Base-by-base conservation (phyloP, 2,888 invertebrate genomes). In the Margaritifera margaritifera region DNA sequence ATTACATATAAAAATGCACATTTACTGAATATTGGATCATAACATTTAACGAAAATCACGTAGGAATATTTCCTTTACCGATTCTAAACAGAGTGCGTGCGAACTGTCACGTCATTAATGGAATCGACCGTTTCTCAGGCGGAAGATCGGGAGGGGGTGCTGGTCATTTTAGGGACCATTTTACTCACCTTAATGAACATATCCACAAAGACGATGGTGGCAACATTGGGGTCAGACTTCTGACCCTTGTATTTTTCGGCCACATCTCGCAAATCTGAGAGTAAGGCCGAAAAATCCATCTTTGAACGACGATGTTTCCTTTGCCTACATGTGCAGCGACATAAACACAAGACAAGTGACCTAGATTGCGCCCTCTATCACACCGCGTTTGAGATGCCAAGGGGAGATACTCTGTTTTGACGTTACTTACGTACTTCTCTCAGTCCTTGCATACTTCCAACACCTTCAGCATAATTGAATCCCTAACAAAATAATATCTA, bases 261-360 rank as follows among this genome's bases (percentile, higher is more conserved):
- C 56, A 81, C 81, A 72, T 74, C 78, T 75, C 80, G 78, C 76
- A 84, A 78, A 69, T 84, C 82, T 71, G 80, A 73, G 56, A 82
- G 72, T 62, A 84, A 73, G 59, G 73, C 78, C 70, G 78, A 80
- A 74, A 84, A 84, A 82, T 82, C 81, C 84, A 84, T 84, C 59
- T 61, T 78, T 68, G 68, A 74, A 65, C 59, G 53, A 8, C 56
- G 31, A 58, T 51, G 25, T 55, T 75, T 42, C 11, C 61, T 69
- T 69, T 61, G 63, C 59, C 76, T 77, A 72, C 78, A 80, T 79
- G 77, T 74, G 78, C 72, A 69, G 69, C 69, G 76, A 78, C 75
- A 78, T 82, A 82, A 81, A 80, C 82, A 82, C 76, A 72, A 74
- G 42, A 42, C 42, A 42, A n/a, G 42, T 42, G 42, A 42, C 42